phyloP scores from a whole-genome alignment of 1,140 invertebrate genomes.

The Propsilocerus akamusi region DNA sequence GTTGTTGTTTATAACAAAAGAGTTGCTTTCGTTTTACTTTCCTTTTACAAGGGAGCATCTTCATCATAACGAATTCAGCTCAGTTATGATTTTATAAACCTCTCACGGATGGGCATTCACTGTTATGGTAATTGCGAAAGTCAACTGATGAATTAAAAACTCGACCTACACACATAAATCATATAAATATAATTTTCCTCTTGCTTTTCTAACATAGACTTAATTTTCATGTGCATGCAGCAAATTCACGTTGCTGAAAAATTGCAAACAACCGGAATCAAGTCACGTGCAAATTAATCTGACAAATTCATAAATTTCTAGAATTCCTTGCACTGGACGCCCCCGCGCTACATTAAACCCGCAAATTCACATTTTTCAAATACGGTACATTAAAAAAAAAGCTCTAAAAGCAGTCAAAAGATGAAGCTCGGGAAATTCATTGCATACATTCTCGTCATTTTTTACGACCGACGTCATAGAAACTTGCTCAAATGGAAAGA shows the following conservation, averaged over 20 bases:
- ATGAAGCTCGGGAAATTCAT: too few relatives aligned
- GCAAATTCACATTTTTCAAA: too few relatives aligned
- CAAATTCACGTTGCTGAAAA: background rate
- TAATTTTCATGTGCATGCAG: background rate
- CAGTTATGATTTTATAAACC: background rate
- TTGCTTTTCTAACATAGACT: background rate
- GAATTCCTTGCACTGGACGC: too few relatives aligned
- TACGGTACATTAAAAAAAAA: too few relatives aligned
- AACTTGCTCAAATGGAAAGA: too few relatives aligned
- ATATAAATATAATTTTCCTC: background rate
- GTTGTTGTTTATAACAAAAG: background rate
- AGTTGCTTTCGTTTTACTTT: background rate
- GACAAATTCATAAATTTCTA: constrained; percentile 2
- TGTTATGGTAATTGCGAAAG: background rate
- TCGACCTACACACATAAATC: background rate
- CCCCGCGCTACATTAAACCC: too few relatives aligned
- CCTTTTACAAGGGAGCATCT: background rate
- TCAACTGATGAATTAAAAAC: background rate
- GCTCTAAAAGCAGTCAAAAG: too few relatives aligned
- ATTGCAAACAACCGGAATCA: background rate
- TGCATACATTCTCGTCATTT: too few relatives aligned
- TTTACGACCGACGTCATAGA: too few relatives aligned
- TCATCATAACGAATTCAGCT: background rate
- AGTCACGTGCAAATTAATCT: constrained; percentile 2
- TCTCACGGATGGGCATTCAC: background rate